Evolutionary conservation across 2,113 vertebrate genomes (phyloP), one percentile per base, ranked within the genome.

Genomic region (Platysternon megacephalum): DNA sequence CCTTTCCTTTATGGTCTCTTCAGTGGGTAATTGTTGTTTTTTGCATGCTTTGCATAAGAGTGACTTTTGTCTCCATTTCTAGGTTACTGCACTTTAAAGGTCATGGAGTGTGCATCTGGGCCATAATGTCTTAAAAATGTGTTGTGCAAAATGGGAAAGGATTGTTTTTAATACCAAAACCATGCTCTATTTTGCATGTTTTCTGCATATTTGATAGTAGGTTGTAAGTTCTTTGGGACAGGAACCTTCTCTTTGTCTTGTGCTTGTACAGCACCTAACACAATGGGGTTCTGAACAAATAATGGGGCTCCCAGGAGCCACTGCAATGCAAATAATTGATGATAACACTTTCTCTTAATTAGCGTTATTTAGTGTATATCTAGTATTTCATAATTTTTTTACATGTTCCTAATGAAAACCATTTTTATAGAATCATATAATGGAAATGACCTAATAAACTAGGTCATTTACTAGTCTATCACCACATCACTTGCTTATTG

Each of bases 341-440:
- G 11, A 46, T 78, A 42, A 32, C 4, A 65, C 4, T 94, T 7
- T 91, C 32, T 94, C n/a, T 32, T 84, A 44, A 91, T 8, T 8
- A 22, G 8, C 56, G 7, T 79, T 86, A 72, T 72, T n/a, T 91
- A 39, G 11, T 85, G 13, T 82, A 65, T 91, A 44, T 11, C 1
- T 52, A 55, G 35, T 84, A 35, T 4, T 6, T 89, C 44, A 88
- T 84, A 44, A 84, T 79, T 76, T 21, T n/a, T 94, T 94, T 82
- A 52, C 61, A 93, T 11, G 61, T 91, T 93, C 90, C 49, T 44
- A 90, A 55, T 90, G 79, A 42, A 78, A 2, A 79, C 26, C 78
- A 39, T 89, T 94, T 91, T 81, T 95, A 87, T 80, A 82, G 6
- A 92, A 53, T 6, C 29, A 42, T 58, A 84, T 35, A 79, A 76